Evolutionary conservation across 2,888 invertebrate genomes (phyloP).

Genomic region (Agriopis marginaria): DNA sequence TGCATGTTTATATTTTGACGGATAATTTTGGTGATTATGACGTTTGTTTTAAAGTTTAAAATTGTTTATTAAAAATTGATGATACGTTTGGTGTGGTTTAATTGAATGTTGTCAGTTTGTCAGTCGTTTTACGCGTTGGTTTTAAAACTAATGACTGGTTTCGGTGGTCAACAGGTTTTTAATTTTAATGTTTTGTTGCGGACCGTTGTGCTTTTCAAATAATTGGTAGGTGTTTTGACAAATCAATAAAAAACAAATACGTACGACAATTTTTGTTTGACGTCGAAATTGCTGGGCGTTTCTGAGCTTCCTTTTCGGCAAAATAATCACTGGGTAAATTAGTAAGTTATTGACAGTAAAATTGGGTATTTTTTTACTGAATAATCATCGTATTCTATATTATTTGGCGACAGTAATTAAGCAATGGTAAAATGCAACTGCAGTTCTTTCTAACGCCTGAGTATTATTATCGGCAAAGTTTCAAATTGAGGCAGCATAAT

Average conservation of each 20-base stretch:
- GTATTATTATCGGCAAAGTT: too few species aligned
- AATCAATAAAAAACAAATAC: conserved; percentile 33
- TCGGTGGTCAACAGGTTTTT: conserved; percentile 54
- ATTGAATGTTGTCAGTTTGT: conserved; percentile 67
- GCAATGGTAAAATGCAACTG: too few species aligned
- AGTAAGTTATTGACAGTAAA: conserved; percentile 37
- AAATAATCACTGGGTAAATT: conserved; percentile 30
- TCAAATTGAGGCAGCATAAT: too few species aligned
- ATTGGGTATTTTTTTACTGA: conserved; percentile 33
- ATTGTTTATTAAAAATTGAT: conserved; percentile 44
- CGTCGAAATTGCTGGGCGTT: conserved; percentile 44
- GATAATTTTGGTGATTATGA: conserved; percentile 6
- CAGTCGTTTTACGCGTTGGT: conserved; percentile 57
- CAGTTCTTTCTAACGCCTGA: too few species aligned
- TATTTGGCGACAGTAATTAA: not conserved
- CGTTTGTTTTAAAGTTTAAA: conserved; percentile 35
- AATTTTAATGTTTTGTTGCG: conserved; percentile 46
- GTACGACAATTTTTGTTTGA: conserved; percentile 37
- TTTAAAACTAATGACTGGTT: conserved; percentile 62
- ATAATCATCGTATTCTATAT: not conserved
- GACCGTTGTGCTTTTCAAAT: conserved; percentile 39
- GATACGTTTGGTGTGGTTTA: conserved; percentile 64
- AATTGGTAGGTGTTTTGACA: conserved; percentile 48
- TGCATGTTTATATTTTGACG: not conserved
- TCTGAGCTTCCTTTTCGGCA: conserved; percentile 36